Evolutionary conservation across 2,888 invertebrate species (phyloP), one percentile per base, ranked within the genome.

Genomic region (Sinopyrophorus schimmeli): DNA sequence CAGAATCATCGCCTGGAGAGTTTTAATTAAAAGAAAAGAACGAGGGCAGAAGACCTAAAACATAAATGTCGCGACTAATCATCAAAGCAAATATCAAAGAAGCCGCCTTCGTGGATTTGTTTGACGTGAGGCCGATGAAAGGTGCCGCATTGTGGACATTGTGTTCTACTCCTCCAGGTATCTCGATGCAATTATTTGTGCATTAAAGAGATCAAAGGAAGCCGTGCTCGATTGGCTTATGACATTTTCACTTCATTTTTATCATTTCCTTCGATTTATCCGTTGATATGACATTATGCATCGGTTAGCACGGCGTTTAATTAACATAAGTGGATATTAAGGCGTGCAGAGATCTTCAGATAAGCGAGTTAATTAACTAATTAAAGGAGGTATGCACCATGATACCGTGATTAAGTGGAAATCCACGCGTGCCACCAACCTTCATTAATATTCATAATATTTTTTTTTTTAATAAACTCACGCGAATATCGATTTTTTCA

Each of bases 21-120:
- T 24, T 24, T 24, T 10, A 28, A 28, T 28, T 28, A 21, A 21
- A 21, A 21, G 5, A n/a, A 21, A 27, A 35, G 24, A 34, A 40
- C 18, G 16, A 40, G 32, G 26, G 10, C 18, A 34, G 34, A 44
- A 21, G 30, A 28, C 21, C 17, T 23, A 38, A 44, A 47, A 47
- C 27, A 27, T 27, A 47, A 39, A 46, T 24, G 38, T 44, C 31
- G 14, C 38, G 31, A 35, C 30, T 24, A 38, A 30, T 39, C 60
- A 54, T 60, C 60, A 60, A 60, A 60, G 59, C 50, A 49, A 50
- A 55, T 52, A 47, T 60, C 60, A 60, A 60, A 60, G 57, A 47
- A 44, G 53, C 60, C 60, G 60, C 60, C 44, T 48, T 24, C 21
- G 40, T 40, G 41, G 17, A 41, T 51, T 51, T 51, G 46, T 47